Evolutionary conservation across 2,888 invertebrate species (phyloP), one percentile per base, ranked within the genome.

Genomic region (Pharmacophagus antenor): DNA sequence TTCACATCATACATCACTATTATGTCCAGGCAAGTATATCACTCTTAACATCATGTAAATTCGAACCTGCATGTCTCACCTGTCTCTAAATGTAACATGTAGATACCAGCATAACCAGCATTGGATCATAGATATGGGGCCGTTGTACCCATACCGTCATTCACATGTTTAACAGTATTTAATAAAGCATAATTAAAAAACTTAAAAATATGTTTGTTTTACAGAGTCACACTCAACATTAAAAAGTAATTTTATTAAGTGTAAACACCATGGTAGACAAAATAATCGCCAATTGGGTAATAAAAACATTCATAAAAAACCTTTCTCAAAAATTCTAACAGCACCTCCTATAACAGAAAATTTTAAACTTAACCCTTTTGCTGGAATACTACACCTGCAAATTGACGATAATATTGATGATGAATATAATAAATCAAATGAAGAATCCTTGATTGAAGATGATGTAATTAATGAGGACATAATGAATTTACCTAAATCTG

Each of bases 331-430:
- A 42, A 68, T 58, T 37, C n/a, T 4, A n/a, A 4, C 37, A n/a
- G n/a, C 6, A 37, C n/a, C 15, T 6, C 0, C 3, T 37, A 3
- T n/a, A 2, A n/a, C 37, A n/a, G 37, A 37, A 37, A 37, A 37
- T 2, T n/a, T 37, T 62, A 87, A 82, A 66, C 72, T 92, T 17
- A 76, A 74, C 68, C 84, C 89, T 49, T 93, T 93, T 74, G 62
- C 79, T 69, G 93, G 93, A 49, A 92, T 90, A 63, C 77, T 85
- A 63, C 68, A 79, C 64, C 72, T 88, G 63, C 59, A 73, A 61
- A 69, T 69, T 61, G 69, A 70, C 63, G 62, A 67, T 56, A 75
- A 79, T 62, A 67, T 66, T 65, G 70, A 70, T 61, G 62, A 67
- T 50, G 72, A 75, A 58, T 50, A 65, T 37, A 60, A 68, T 60